Percentiles rank a stretch among this genome's conserved stretches.
These are phyloP conservation scores for Villa cingulata DNA, from an alignment of 2,888 invertebrate genomes.

Conservation along the genomic window DNA sequence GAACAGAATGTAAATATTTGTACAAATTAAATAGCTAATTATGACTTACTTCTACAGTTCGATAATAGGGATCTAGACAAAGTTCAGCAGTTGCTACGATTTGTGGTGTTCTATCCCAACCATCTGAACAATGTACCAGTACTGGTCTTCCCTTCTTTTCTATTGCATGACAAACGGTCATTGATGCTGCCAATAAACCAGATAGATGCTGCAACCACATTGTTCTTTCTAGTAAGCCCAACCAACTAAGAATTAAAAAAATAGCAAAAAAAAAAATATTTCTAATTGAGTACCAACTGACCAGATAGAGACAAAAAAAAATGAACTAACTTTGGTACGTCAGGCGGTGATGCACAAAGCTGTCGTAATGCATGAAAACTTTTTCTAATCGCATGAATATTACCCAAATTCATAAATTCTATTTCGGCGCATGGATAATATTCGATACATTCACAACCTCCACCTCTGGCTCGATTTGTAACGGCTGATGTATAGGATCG, in stretches of 20 bases:
- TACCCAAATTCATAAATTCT: constrained; percentile 93
- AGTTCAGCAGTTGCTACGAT: constrained; percentile 87
- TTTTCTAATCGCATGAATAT: constrained; percentile 89
- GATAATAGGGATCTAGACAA: constrained; percentile 84
- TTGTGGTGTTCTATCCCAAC: constrained; percentile 98
- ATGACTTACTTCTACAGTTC: constrained; percentile 66
- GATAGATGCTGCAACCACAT: constrained; percentile 87
- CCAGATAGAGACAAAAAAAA: no score
- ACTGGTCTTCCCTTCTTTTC: constrained; percentile 75
- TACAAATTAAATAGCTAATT: neutral
- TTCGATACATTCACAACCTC: constrained; percentile 91
- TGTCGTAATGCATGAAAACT: constrained; percentile 80
- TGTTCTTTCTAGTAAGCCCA: constrained; percentile 73
- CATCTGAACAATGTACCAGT: constrained; percentile 95
- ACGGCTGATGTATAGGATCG: constrained; percentile 92
- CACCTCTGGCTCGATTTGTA: constrained; percentile 91
- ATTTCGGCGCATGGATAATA: constrained; percentile 93
- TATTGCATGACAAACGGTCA: constrained; percentile 65
- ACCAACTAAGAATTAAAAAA: constrained; percentile 53
- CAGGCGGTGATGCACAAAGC: constrained; percentile 62
- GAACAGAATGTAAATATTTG: neutral
- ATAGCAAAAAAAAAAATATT: neutral
- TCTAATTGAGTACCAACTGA: no score
- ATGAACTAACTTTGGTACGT: constrained; percentile 57
- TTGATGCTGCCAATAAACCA: constrained; percentile 67